phyloP scores from a whole-genome alignment of 2,888 invertebrate genomes.

The Auanema sp. region DNA sequence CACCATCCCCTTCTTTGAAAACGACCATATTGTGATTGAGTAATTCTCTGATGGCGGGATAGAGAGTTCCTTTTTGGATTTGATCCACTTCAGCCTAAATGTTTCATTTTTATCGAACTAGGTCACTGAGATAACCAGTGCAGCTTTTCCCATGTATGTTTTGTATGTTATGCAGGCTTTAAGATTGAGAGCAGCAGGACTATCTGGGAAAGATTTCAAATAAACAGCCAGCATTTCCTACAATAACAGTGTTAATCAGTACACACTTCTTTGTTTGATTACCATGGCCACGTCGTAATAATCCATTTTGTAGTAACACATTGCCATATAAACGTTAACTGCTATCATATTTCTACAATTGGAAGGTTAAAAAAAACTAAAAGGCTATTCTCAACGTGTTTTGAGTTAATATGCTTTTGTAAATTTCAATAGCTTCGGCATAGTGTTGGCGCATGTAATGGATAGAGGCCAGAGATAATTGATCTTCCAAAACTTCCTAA shows the following conservation, averaged over 20 bases:
- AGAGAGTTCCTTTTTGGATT: slow-evolving; percentile 48
- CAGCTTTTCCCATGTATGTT: slow-evolving; percentile 89
- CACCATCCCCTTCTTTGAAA: slow-evolving; percentile 59
- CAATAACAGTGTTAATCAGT: neutral
- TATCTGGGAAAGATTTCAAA: slow-evolving; percentile 85
- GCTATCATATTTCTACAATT: slow-evolving; percentile 80
- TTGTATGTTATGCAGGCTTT: slow-evolving; percentile 83
- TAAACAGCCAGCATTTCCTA: slow-evolving; percentile 74
- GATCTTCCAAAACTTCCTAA: slow-evolving; percentile 84
- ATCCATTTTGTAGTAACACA: slow-evolving; percentile 97
- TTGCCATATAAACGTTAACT: slow-evolving; percentile 91
- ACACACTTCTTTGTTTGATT: neutral
- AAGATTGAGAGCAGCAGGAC: slow-evolving; percentile 90
- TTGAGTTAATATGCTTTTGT: slow-evolving; percentile 86
- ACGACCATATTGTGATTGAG: slow-evolving; percentile 83
- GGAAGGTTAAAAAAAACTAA: neutral
- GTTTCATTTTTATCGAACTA: slow-evolving; percentile 64
- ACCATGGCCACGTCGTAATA: slow-evolving; percentile 93
- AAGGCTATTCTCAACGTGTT: slow-evolving; percentile 74
- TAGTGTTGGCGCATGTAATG: slow-evolving; percentile 94
- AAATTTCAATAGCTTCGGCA: slow-evolving; percentile 97
- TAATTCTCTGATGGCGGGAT: slow-evolving; percentile 83
- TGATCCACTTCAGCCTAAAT: slow-evolving; percentile 27
- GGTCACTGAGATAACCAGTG: slow-evolving; percentile 74
- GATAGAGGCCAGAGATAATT: slow-evolving; percentile 89